Evolutionary conservation across 2,797 vertebrate genomes (phyloP), one percentile per base, ranked within the genome.

Genomic region (Yasuhikotakia modesta): DNA sequence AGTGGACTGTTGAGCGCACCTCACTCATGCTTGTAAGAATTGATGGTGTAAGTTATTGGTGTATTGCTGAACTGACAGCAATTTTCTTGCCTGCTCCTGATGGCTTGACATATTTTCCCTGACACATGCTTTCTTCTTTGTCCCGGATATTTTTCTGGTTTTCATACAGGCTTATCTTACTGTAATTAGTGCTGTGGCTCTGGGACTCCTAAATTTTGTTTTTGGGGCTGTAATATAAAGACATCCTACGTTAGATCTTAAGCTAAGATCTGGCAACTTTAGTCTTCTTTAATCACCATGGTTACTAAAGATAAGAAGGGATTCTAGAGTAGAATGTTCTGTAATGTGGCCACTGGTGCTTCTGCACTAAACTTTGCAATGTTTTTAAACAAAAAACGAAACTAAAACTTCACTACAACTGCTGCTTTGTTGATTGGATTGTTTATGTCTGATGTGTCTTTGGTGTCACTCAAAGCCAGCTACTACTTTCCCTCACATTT

Each of bases 41-140:
- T 70, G 75, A 77, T 77, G 66, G 75, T 77, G 30, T 70, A 55
- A 77, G 55, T 70, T 77, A 70, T 77, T 70, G 75, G 53, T 35
- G 55, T 60, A 24, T 19, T 39, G 45, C 66, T 61, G 66, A 69
- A 70, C 55, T 52, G 75, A 77, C 45, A 17, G 55, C 55, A 61
- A 70, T 77, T 77, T 77, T 69, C 74, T 46, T 60, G 53, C 24
- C 27, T 69, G 6, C 22, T 77, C 55, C 43, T 61, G 27, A 55
- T 77, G 43, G 27, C 45, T 45, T 70, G 55, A 70, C 66, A 65
- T 55, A 69, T 61, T 77, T 77, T 70, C 19, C 55, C 17, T 70
- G 55, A 45, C 75, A 70, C 66, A 61, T 24, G 55, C 53, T 39
- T 69, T 14, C 30, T 70, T 39, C 19, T 8, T 35, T 1, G 5